Evolutionary conservation across 2,888 invertebrate species (phyloP).

Genomic region (Ormyrus pomaceus): DNA sequence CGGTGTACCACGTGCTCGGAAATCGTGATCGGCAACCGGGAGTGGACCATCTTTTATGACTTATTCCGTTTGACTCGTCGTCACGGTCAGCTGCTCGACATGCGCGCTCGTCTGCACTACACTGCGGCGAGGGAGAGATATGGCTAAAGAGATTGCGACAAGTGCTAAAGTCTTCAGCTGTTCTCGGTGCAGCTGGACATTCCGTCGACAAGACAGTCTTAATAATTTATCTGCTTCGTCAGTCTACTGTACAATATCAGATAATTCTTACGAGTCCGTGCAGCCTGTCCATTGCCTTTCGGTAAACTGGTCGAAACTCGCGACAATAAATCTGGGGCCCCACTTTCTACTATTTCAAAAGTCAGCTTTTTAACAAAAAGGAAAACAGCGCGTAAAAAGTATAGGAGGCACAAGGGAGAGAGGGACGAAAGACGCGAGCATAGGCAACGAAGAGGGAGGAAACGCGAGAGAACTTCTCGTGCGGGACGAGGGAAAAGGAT

Average conservation of each 20-base stretch:
- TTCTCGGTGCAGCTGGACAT: too few species aligned
- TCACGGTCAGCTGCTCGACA: too few species aligned
- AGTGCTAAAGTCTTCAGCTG: too few species aligned
- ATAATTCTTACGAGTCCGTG: background rate
- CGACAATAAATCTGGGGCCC: slow-evolving; percentile 12
- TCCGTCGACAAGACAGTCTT: too few species aligned
- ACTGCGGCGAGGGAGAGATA: background rate
- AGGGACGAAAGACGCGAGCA: slow-evolving; percentile 3
- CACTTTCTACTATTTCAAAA: background rate
- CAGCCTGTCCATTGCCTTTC: slow-evolving; percentile 1
- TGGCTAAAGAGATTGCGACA: too few species aligned
- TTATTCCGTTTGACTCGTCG: slow-evolving; percentile 44
- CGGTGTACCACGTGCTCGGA: slow-evolving; percentile 73
- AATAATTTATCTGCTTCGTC: too few species aligned
- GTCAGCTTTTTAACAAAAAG: slow-evolving; percentile 19
- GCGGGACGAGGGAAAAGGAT: slow-evolving; percentile 19
- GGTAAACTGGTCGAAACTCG: slow-evolving; percentile 4
- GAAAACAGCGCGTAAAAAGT: slow-evolving; percentile 2
- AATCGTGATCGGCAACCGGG: slow-evolving; percentile 66
- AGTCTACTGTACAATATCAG: too few species aligned
- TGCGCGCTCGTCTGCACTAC: too few species aligned
- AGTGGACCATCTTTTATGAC: slow-evolving; percentile 28
- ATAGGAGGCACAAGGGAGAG: background rate
- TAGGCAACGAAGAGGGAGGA: background rate
- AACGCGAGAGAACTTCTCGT: background rate